phyloP scores from a whole-genome alignment of 2,113 vertebrate genomes.

The Orycteropus afer region DNA sequence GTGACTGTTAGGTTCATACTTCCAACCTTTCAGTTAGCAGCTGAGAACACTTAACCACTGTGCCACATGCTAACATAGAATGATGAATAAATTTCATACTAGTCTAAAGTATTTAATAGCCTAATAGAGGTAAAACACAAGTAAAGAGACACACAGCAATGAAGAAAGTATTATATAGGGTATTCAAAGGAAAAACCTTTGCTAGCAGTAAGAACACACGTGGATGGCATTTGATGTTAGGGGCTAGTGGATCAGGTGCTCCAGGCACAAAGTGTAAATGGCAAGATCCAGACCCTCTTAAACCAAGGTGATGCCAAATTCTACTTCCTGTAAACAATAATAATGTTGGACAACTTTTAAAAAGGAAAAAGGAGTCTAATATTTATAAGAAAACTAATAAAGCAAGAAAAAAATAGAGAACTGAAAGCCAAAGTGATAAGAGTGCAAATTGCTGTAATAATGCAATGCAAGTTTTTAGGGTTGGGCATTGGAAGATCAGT shows the following conservation, averaged over 20 bases:
- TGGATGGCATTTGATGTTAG: not conserved
- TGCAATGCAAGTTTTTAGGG: not conserved
- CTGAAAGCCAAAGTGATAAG: not conserved
- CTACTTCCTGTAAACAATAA: not conserved
- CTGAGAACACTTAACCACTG: not conserved
- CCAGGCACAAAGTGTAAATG: not conserved
- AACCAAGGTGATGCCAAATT: not conserved
- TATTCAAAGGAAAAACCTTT: not conserved
- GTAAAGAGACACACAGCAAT: not conserved
- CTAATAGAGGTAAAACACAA: not conserved
- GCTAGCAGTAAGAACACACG: not conserved
- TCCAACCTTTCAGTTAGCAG: not conserved
- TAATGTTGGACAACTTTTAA: not conserved
- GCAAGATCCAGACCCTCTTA: not conserved
- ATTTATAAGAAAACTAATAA: not conserved
- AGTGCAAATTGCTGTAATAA: not conserved
- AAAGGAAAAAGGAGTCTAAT: not conserved
- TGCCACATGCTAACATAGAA: not conserved
- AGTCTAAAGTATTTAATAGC: conserved; percentile 12
- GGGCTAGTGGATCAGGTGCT: not conserved
- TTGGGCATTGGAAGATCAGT: not conserved
- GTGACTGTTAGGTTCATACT: not conserved
- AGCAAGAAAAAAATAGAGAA: not conserved
- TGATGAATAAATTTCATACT: not conserved
- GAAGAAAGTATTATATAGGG: not conserved